Evolutionary conservation across 2,113 vertebrate species (phyloP).

Genomic region (Pachycephala philippinensis): DNA sequence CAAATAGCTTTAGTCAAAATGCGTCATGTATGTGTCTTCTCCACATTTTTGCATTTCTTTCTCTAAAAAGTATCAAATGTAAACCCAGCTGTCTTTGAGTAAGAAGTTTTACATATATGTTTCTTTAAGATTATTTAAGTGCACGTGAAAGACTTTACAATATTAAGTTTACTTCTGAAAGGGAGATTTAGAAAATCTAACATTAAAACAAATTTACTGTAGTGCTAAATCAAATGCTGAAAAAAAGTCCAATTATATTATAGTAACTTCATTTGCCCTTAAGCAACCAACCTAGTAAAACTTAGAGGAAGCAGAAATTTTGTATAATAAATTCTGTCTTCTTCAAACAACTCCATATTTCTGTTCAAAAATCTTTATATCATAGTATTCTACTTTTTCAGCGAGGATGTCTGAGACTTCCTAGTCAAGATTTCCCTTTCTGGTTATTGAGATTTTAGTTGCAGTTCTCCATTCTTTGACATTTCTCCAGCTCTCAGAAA

Average conservation of each 20-base stretch:
- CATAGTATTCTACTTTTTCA: background rate
- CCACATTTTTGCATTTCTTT: background rate
- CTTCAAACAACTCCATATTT: background rate
- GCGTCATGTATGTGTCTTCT: background rate
- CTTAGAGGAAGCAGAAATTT: background rate
- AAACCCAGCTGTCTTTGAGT: background rate
- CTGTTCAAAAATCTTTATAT: background rate
- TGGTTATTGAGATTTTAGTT: background rate
- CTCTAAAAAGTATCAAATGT: background rate
- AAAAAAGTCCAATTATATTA: background rate
- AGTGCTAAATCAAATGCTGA: background rate
- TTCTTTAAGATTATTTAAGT: background rate
- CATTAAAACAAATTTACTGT: background rate
- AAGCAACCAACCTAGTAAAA: background rate
- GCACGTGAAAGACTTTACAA: background rate
- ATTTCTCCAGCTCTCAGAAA: background rate
- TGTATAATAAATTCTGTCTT: background rate
- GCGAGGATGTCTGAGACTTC: background rate
- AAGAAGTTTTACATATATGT: background rate
- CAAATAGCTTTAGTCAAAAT: background rate
- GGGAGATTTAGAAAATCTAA: background rate
- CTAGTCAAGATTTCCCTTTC: background rate
- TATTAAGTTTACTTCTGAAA: background rate
- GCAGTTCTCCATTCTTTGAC: background rate
- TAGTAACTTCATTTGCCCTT: background rate